phyloP scores from a whole-genome alignment of 2,113 vertebrate genomes.

The Gorsachius goisagi region DNA sequence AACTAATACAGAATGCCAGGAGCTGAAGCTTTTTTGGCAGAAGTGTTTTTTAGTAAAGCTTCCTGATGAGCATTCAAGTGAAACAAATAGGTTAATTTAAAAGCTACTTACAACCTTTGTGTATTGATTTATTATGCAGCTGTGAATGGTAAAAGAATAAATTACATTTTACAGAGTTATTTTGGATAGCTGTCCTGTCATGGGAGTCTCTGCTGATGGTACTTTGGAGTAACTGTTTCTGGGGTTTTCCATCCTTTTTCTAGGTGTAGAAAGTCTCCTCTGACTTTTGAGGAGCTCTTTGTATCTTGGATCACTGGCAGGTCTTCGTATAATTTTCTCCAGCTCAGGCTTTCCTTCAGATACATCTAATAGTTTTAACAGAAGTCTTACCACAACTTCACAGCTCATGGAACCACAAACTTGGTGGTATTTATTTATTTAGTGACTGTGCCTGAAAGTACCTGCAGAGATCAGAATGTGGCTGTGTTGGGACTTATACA shows the following conservation, averaged over 20 bases:
- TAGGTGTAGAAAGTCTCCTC: background rate
- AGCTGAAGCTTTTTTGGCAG: background rate
- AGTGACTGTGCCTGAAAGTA: background rate
- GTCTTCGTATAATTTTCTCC: background rate
- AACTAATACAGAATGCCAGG: background rate
- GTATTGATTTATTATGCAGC: slow-evolving; percentile 26
- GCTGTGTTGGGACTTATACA: background rate
- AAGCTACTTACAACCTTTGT: slow-evolving; percentile 12
- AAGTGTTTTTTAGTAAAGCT: background rate
- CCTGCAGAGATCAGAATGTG: background rate
- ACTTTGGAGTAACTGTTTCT: background rate
- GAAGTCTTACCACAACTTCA: background rate
- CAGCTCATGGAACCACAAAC: background rate
- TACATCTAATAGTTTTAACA: background rate
- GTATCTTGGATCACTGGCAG: background rate
- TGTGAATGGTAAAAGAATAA: background rate
- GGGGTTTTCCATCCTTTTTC: background rate
- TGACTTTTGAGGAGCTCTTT: background rate
- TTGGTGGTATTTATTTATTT: background rate
- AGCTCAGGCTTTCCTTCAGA: background rate
- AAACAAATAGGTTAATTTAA: slow-evolving; percentile 8
- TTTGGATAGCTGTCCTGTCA: background rate
- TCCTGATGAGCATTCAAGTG: background rate
- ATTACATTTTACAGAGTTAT: background rate
- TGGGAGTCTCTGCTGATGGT: background rate